Evolutionary conservation across 23 tunicate species (phyloP).

Genomic region (Trididemnum nubilum): DNA sequence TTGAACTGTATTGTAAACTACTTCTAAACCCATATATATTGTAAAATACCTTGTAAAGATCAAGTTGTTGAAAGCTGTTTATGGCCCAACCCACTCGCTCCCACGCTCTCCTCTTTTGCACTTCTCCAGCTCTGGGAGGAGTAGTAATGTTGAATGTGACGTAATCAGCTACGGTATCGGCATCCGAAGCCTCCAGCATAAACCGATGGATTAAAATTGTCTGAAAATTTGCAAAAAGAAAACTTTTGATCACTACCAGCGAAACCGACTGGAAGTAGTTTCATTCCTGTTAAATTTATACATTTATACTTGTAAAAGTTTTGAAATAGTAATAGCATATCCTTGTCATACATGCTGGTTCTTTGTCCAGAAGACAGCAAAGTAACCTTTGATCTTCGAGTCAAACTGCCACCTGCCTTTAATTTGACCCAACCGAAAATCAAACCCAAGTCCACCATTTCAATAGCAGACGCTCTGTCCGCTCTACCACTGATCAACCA

Average conservation of each 20-base stretch:
- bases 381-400: no score
- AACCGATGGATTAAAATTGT: slow-evolving; percentile 66
- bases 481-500: no score
- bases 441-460: no score
- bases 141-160: slow-evolving; percentile 79
- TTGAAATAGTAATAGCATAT: no score
- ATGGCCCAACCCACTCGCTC: slow-evolving; percentile 85
- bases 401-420: no score
- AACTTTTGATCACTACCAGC: background rate
- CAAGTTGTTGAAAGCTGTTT: slow-evolving; percentile 64
- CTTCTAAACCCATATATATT: no score
- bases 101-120: slow-evolving; percentile 65
- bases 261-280: background rate
- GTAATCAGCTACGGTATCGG: slow-evolving; percentile 69
- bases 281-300: background rate
- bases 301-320: no score
- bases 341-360: no score
- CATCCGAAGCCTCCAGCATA: slow-evolving; percentile 90
- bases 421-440: no score
- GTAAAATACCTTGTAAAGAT: slow-evolving; percentile 71
- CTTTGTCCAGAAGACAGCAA: no score
- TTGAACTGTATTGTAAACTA: no score
- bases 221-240: slow-evolving; percentile 28
- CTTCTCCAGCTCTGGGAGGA: slow-evolving; percentile 81
- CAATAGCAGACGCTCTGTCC: no score